These are phyloP conservation scores for Otolemur crassicaudatus DNA, from an alignment of 2,797 vertebrate species.

Conservation along the genomic window DNA sequence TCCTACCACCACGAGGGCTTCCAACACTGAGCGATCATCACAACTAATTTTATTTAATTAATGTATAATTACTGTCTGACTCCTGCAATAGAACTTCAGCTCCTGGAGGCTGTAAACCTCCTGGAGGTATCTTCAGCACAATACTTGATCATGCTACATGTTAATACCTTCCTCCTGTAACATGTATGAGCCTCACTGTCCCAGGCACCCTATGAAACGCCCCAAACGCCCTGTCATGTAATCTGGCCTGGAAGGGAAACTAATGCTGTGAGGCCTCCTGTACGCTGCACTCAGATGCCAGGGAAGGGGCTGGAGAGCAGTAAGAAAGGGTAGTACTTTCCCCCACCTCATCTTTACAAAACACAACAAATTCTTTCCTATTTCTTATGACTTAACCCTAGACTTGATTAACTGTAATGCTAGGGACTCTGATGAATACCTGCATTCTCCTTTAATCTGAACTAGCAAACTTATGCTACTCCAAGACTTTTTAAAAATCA, in stretches of 20 bases:
- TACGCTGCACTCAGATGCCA: not conserved
- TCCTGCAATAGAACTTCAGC: slow-evolving; percentile 21
- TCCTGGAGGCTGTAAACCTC: not conserved
- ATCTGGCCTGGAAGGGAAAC: not conserved
- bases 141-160: not conserved
- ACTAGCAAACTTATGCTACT: not conserved
- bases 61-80: slow-evolving; percentile 48
- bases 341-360: not conserved
- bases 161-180: not conserved
- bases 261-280: not conserved
- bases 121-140: not conserved
- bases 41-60: slow-evolving; percentile 41
- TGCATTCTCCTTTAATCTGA: slow-evolving; percentile 4
- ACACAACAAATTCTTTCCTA: not conserved
- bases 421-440: not conserved
- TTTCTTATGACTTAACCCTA: not conserved
- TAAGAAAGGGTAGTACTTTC: not conserved
- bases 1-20: not conserved
- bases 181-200: not conserved
- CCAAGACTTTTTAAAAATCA: slow-evolving; percentile 21
- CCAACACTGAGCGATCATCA: slow-evolving; percentile 2
- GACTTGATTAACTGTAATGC: not conserved
- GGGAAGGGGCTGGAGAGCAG: not conserved
- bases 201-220: not conserved
- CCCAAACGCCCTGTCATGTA: not conserved